Evolutionary conservation across 2,113 vertebrate species (phyloP), one percentile per base, ranked within the genome.

Genomic region (Pluvianellus socialis): DNA sequence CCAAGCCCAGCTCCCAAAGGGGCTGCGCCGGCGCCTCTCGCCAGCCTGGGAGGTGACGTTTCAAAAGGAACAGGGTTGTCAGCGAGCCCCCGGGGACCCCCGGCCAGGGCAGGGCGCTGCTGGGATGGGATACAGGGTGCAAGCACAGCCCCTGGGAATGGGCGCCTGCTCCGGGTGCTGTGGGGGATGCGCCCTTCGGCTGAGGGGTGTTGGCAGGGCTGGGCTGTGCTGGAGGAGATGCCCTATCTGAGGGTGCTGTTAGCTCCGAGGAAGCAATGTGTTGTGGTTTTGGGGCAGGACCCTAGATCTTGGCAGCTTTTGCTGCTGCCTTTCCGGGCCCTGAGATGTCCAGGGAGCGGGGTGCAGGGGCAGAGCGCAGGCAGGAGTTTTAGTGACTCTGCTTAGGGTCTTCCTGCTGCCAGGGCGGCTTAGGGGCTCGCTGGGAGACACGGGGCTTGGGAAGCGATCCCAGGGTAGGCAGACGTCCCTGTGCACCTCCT

Each of bases 391-490:
- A 2, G 52, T 28, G 53, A 44, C 32, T 44, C 62, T 89, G 26
- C 52, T 85, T n/a, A 0, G 9, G 17, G 27, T 62, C 8, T 10
- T 90, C 2, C 50, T 88, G n/a, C 59, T 86, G 45, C 38, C 68
- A 52, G 47, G 6, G 8, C 76, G 77, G 59, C 14, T 56, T 1
- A 5, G 66, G 44, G 19, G 40, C 32, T 68, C 15, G 0, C 4
- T 32, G 47, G 45, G 55, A 35, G n/a, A 14, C 7, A 3, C 3
- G 22, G 50, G 44, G 52, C 59, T 84, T 0, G 0, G 40, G 33
- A 71, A 62, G 55, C 0, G 0, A 1, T 7, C 52, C 71, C 23
- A 12, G 2, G 23, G 14, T 49, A 85, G 26, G 55, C 5, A n/a
- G 42, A 56, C 21, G n/a, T 84, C 59, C 47, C 55, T 53, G 7